Conservation (phyloP, 2,797 vertebrate genomes). For the Peromyscus nudipes region DNA sequence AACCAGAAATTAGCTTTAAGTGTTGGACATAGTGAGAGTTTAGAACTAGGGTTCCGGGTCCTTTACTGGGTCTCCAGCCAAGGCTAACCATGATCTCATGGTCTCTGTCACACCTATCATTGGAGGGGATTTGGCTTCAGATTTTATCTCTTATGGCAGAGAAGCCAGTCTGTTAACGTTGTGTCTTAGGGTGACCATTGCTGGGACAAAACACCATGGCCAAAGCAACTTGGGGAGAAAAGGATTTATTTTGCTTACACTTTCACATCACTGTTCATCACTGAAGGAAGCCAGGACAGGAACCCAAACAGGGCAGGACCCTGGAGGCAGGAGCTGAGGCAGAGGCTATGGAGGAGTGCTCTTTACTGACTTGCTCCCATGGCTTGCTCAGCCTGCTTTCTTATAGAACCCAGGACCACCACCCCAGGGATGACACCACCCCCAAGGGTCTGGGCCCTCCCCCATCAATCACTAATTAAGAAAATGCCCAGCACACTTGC, state of each 20-base stretch:
- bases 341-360: neutral
- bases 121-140: neutral
- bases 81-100: neutral
- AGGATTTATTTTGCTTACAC: neutral
- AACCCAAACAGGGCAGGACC: neutral
- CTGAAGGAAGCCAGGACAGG: neutral
- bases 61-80: constrained; percentile 9
- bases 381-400: neutral
- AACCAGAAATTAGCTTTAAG: constrained; percentile 56
- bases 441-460: no score
- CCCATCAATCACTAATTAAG: no score
- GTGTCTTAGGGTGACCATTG: neutral
- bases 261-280: neutral
- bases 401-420: neutral
- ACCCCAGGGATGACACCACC: neutral
- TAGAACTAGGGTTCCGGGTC: neutral
- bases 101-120: neutral
- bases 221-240: neutral
- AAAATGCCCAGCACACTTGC: neutral
- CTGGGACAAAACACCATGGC: neutral
- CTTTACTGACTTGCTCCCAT: neutral
- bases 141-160: constrained; percentile 3
- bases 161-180: constrained; percentile 25
- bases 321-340: neutral
- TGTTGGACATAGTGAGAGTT: constrained; percentile 43